Conservation (phyloP, 2,797 vertebrate species). For the Orestias chungarensis region DNA sequence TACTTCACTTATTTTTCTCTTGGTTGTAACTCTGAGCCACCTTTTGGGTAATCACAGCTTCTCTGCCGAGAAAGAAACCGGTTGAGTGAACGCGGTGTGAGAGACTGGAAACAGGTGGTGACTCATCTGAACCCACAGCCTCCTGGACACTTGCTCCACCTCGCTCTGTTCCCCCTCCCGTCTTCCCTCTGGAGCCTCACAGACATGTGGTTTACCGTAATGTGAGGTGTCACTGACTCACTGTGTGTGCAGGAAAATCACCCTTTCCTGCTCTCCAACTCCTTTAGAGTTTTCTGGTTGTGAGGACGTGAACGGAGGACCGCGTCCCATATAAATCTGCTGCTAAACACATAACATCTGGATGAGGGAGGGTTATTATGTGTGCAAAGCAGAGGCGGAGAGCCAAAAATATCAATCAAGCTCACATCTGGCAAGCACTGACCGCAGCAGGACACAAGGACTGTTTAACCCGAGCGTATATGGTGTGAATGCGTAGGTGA, state of each 20-base stretch:
- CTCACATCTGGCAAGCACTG: constrained; percentile 55
- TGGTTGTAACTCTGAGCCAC: constrained; percentile 20
- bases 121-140: constrained; percentile 34
- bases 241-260: constrained; percentile 5
- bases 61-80: constrained; percentile 7
- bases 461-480: constrained; percentile 39
- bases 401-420: constrained; percentile 64
- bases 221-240: constrained; percentile 57
- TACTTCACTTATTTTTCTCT: no score
- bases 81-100: constrained; percentile 11
- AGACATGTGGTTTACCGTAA: constrained; percentile 55
- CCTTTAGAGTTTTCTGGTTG: constrained; percentile 43
- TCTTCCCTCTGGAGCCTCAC: constrained; percentile 36
- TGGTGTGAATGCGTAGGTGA: constrained; percentile 19
- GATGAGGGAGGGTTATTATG: constrained; percentile 47
- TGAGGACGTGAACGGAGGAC: constrained; percentile 56
- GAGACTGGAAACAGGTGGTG: constrained; percentile 33
- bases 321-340: constrained; percentile 43
- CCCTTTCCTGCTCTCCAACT: constrained; percentile 5
- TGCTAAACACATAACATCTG: constrained; percentile 69
- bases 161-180: constrained; percentile 15
- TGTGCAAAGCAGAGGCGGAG: constrained; percentile 20
- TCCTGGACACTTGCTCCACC: constrained; percentile 23
- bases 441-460: constrained; percentile 57
- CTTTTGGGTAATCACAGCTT: constrained; percentile 20